A percentile compares a stretch with the other conserved stretches of the same genome.
phyloP scores from a whole-genome alignment of 2,113 vertebrate species.

The Rhinoderma darwinii region DNA sequence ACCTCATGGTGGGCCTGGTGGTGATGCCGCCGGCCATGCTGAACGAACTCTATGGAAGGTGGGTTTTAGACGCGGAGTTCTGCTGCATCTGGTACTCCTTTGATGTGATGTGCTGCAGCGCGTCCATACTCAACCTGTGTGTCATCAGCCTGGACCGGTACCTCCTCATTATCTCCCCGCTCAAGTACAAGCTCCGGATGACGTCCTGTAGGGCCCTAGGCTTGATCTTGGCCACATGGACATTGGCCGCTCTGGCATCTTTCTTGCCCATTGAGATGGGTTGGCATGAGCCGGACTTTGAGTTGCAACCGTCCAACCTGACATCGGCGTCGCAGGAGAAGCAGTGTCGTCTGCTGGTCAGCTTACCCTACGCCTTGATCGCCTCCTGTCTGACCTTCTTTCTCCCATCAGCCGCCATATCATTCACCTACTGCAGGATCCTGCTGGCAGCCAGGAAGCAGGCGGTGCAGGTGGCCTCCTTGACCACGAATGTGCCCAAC shows the following conservation, averaged over 20 bases:
- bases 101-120: conserved; percentile 97
- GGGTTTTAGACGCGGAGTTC: conserved; percentile 85
- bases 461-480: conserved; percentile 87
- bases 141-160: conserved; percentile 96
- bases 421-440: conserved; percentile 96
- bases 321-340: conserved; percentile 69
- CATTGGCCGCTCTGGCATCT: conserved; percentile 85
- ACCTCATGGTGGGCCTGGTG: conserved; percentile 95
- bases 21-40: conserved; percentile 98
- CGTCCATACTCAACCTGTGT: conserved; percentile 97
- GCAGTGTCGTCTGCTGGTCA: conserved; percentile 86
- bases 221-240: conserved; percentile 89
- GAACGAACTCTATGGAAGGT: conserved; percentile 88
- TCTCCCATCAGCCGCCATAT: conserved; percentile 90
- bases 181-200: conserved; percentile 94
- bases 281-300: conserved; percentile 84
- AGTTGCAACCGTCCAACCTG: conserved; percentile 64
- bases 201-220: conserved; percentile 84
- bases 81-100: conserved; percentile 94
- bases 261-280: conserved; percentile 94
- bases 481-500: conserved; percentile 74
- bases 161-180: conserved; percentile 93
- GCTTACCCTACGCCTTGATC: conserved; percentile 87
- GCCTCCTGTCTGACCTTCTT: conserved; percentile 95
- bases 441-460: conserved; percentile 88